Conservation (phyloP, 2,797 vertebrate genomes). For the Ptychadena robeensis region DNA sequence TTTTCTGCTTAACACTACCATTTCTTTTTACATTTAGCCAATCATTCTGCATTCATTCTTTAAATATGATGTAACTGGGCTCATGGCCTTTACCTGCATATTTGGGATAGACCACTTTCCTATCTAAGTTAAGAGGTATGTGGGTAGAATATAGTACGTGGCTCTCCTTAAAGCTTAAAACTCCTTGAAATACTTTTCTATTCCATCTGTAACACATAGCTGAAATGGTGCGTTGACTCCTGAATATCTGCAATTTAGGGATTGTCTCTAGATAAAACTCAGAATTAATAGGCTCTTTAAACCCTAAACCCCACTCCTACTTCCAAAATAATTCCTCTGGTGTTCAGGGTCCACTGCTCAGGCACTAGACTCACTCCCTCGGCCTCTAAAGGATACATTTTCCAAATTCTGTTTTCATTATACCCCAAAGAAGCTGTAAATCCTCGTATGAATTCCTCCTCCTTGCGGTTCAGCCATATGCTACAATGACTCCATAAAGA, state of each 20-base stretch:
- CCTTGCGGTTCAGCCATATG: conserved; percentile 34
- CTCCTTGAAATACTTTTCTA: not conserved
- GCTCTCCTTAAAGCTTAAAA: not conserved
- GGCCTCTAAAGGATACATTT: conserved; percentile 53
- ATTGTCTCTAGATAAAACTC: conserved; percentile 20
- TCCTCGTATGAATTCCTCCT: conserved; percentile 50
- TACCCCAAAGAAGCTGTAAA: conserved; percentile 53
- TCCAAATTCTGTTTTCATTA: conserved; percentile 52
- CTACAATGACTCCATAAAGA: conserved; percentile 46
- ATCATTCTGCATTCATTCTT: too few species aligned
- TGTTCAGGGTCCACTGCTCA: conserved; percentile 52
- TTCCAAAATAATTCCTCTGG: conserved; percentile 42
- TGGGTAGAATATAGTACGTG: not conserved
- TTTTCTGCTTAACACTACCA: too few species aligned
- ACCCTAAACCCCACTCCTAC: conserved; percentile 45
- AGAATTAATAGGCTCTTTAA: conserved; percentile 49
- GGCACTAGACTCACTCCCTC: conserved; percentile 48
- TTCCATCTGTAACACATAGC: not conserved
- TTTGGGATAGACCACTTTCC: too few species aligned
- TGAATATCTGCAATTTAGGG: conserved; percentile 20
- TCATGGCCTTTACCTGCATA: too few species aligned
- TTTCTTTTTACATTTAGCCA: too few species aligned
- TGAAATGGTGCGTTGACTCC: not conserved
- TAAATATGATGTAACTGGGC: too few species aligned
- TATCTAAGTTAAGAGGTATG: too few species aligned